Percentiles rank a stretch among this genome's conserved stretches.
These are phyloP conservation scores for Chelonoidis abingdonii DNA, from an alignment of 2,113 vertebrate species.

Conservation along the genomic window DNA sequence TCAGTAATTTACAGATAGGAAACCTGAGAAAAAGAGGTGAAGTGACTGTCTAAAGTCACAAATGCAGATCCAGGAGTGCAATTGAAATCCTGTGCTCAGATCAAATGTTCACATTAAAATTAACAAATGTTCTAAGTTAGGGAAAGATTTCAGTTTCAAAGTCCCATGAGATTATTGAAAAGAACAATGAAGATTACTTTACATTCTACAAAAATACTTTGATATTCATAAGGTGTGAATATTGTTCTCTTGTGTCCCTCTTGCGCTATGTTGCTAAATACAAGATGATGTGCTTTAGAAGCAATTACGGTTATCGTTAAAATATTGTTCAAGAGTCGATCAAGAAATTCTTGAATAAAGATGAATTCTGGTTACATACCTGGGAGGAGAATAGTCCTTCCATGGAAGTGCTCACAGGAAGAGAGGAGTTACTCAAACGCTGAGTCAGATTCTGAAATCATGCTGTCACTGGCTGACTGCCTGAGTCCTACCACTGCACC, in stretches of 20 bases:
- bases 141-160: neutral
- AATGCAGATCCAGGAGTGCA: neutral
- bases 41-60: neutral
- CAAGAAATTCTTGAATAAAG: neutral
- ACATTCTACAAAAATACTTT: neutral
- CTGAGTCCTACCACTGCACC: neutral
- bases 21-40: constrained; percentile 43
- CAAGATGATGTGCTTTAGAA: neutral
- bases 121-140: neutral
- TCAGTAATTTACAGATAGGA: constrained; percentile 27
- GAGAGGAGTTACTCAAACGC: constrained; percentile 10
- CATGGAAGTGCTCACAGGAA: constrained; percentile 44
- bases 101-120: neutral
- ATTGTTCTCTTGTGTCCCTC: neutral
- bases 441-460: constrained; percentile 17
- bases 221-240: neutral
- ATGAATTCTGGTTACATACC: neutral
- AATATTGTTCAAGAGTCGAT: neutral
- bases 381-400: constrained; percentile 24
- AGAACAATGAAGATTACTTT: neutral
- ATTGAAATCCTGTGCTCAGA: neutral
- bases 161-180: neutral
- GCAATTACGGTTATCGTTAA: neutral
- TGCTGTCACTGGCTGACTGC: neutral
- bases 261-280: neutral